Evolutionary conservation across 2,113 vertebrate genomes (phyloP).

Genomic region (Melanerpes aurifrons): DNA sequence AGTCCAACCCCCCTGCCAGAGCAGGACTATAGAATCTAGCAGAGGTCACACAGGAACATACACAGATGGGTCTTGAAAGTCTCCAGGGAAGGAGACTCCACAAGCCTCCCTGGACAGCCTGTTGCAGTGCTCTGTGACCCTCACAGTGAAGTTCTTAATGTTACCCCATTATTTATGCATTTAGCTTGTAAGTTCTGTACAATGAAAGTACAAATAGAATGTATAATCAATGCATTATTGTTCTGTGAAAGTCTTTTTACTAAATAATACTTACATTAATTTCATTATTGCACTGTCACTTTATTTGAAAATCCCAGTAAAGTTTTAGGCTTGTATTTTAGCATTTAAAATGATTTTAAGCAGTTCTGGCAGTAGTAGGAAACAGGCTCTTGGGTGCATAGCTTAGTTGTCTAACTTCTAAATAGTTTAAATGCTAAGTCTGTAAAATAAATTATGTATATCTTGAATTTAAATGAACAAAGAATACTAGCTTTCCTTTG

Average conservation of each 20-base stretch:
- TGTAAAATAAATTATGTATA: constrained; percentile 65
- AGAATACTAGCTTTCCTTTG: constrained; percentile 49
- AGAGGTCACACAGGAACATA: no score
- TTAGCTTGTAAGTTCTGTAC: neutral
- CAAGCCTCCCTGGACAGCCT: no score
- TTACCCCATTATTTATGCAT: neutral
- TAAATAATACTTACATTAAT: constrained; percentile 43
- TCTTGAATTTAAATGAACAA: constrained; percentile 57
- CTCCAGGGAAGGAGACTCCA: no score
- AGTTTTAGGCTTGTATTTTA: constrained; percentile 53
- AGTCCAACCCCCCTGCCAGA: no score
- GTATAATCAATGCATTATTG: constrained; percentile 14
- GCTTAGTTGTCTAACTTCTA: constrained; percentile 61
- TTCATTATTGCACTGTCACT: constrained; percentile 28
- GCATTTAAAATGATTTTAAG: constrained; percentile 63
- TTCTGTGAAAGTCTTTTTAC: constrained; percentile 21
- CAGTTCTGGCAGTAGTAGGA: constrained; percentile 32
- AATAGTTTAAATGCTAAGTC: constrained; percentile 63
- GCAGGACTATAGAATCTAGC: no score
- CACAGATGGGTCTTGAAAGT: no score
- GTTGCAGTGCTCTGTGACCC: no score
- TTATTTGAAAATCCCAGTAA: constrained; percentile 54
- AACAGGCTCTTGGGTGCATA: constrained; percentile 34
- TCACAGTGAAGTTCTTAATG: neutral
- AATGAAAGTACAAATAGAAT: neutral